A percentile compares a stretch with the other conserved stretches of the same genome.
Conservation (phyloP, 1,140 invertebrate genomes). For the Charaxes varanes region DNA sequence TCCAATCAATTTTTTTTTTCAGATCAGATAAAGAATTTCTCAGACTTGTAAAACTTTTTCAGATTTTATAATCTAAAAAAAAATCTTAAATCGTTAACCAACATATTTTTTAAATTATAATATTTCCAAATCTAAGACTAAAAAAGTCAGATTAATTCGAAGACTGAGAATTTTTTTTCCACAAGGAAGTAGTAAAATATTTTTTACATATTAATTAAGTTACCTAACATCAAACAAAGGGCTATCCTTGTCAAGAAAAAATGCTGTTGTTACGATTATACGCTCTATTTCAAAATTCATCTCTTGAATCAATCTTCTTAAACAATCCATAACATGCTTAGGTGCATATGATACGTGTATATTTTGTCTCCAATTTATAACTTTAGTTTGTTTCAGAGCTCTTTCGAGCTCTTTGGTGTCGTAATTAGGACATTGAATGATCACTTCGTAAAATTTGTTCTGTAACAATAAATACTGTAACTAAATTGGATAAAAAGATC, state of each 20-base stretch:
- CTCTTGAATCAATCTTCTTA: constrained; percentile 16
- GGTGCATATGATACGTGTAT: constrained; percentile 24
- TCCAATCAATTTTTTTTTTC: too few relatives aligned
- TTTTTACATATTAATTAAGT: too few relatives aligned
- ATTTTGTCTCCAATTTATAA: constrained; percentile 28
- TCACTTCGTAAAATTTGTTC: constrained; percentile 18
- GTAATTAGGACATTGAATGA: constrained; percentile 29
- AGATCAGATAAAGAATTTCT: too few relatives aligned
- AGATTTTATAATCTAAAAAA: too few relatives aligned
- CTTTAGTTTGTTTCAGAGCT: constrained; percentile 27
- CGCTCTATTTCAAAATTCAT: constrained; percentile 14
- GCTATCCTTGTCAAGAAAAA: constrained; percentile 20
- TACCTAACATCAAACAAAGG: constrained; percentile 26
- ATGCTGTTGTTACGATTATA: constrained; percentile 15
- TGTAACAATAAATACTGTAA: constrained; percentile 2
- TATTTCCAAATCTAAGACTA: too few relatives aligned
- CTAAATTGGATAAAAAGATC: too few relatives aligned
- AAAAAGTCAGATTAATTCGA: too few relatives aligned
- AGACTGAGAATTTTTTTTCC: too few relatives aligned
- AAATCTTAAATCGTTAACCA: too few relatives aligned
- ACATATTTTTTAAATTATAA: too few relatives aligned
- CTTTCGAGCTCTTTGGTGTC: constrained; percentile 32
- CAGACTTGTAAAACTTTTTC: too few relatives aligned
- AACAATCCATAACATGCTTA: constrained; percentile 19
- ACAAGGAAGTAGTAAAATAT: too few relatives aligned